A percentile compares a stretch with the other conserved stretches of the same genome.
phyloP scores from a whole-genome alignment of 2,888 invertebrate genomes.

The Eumerus sabulonum region DNA sequence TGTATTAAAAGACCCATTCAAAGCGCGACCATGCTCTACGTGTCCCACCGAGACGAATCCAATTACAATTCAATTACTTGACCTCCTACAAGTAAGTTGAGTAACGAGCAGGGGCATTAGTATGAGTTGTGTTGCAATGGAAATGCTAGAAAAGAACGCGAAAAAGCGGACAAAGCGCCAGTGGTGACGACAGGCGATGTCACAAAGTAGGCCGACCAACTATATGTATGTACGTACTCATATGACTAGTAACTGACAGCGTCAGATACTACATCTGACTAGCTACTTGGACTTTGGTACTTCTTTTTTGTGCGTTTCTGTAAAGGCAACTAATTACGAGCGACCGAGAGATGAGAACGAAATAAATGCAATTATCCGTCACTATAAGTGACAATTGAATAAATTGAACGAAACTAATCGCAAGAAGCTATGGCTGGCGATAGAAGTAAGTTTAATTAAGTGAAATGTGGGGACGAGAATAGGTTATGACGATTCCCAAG shows the following conservation, averaged over 20 bases:
- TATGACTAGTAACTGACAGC: constrained; percentile 14
- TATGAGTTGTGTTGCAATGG: too few relatives aligned
- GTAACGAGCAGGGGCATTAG: not conserved
- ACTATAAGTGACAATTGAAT: constrained; percentile 63
- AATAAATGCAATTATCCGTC: constrained; percentile 56
- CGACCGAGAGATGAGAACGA: constrained; percentile 16
- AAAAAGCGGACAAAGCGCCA: constrained; percentile 8
- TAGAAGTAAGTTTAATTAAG: constrained; percentile 5
- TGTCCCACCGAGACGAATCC: constrained; percentile 19
- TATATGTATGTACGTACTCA: constrained; percentile 10
- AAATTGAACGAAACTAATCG: constrained; percentile 63
- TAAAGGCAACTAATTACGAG: constrained; percentile 34
- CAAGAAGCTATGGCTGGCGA: not conserved
- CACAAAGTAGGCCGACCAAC: constrained; percentile 34
- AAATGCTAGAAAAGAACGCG: too few relatives aligned
- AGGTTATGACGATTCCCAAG: too few relatives aligned
- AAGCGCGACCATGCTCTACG: not conserved
- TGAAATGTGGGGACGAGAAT: constrained; percentile 2
- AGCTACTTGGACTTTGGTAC: not conserved
- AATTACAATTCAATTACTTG: constrained; percentile 48
- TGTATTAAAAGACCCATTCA: not conserved
- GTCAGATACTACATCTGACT: too few relatives aligned
- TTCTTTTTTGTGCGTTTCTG: not conserved
- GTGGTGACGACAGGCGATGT: not conserved
- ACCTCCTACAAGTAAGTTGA: constrained; percentile 6